phyloP scores from a whole-genome alignment of 2,113 vertebrate species.

The Ariopsis seemanni region DNA sequence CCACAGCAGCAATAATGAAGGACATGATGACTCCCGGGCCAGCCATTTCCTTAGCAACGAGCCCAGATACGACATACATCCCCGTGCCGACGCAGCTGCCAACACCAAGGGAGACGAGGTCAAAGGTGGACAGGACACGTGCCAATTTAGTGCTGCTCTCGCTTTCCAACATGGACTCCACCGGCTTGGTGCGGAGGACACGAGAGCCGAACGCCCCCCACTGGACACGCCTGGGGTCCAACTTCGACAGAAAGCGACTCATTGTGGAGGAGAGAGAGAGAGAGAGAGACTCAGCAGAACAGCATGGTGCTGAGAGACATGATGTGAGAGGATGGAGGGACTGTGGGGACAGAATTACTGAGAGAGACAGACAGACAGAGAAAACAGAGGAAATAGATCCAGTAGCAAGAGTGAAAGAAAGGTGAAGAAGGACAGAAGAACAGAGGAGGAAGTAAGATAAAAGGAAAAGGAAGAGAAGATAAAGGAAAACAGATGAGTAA shows the following conservation, averaged over 20 bases:
- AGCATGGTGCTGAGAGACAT: neutral
- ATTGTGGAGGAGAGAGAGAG: slow-evolving; percentile 58
- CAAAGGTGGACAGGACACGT: slow-evolving; percentile 88
- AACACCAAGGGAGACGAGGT: slow-evolving; percentile 94
- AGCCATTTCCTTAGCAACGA: slow-evolving; percentile 95
- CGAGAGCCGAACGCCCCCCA: slow-evolving; percentile 81
- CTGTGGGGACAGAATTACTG: neutral
- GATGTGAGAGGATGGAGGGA: neutral
- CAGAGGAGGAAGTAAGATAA: neutral
- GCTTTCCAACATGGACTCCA: slow-evolving; percentile 87
- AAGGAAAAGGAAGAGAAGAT: neutral
- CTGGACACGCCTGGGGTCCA: slow-evolving; percentile 81
- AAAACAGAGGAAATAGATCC: neutral
- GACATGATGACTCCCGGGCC: slow-evolving; percentile 96
- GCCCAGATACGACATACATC: slow-evolving; percentile 95
- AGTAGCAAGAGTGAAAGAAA: neutral
- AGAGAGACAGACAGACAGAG: neutral
- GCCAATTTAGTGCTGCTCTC: slow-evolving; percentile 79
- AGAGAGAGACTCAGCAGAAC: slow-evolving; percentile 12
- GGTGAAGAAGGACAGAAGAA: neutral
- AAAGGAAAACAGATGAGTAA: neutral
- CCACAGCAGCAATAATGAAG: slow-evolving; percentile 90
- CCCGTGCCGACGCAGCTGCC: slow-evolving; percentile 98
- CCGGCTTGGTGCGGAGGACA: slow-evolving; percentile 88
- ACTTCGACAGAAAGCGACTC: slow-evolving; percentile 74